Conservation (phyloP, 2,888 invertebrate genomes). For the Dioctria linearis region DNA sequence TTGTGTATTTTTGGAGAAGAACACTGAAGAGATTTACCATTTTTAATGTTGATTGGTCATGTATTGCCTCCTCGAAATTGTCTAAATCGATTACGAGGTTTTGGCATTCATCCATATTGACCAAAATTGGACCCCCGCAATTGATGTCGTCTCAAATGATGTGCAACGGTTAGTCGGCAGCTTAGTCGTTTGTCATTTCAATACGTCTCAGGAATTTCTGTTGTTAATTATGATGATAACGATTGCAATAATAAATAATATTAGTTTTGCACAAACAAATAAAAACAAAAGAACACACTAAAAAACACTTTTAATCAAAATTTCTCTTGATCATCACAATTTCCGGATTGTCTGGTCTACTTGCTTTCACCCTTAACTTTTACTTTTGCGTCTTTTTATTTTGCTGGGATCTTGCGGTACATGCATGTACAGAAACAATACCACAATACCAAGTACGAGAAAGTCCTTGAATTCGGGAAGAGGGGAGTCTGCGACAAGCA, state of each 20-base stretch:
- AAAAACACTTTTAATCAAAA: neutral
- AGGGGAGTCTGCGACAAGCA: slow-evolving; percentile 9
- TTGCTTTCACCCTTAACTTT: neutral
- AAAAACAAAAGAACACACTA: neutral
- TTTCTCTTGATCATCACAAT: slow-evolving; percentile 1
- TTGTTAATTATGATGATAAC: neutral
- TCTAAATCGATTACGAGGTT: slow-evolving; percentile 70
- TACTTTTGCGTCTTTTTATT: slow-evolving; percentile 38
- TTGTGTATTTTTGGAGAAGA: neutral
- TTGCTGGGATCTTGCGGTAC: slow-evolving; percentile 27
- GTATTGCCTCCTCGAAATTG: slow-evolving; percentile 66
- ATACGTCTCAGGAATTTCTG: slow-evolving; percentile 16
- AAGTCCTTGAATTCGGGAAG: slow-evolving; percentile 31
- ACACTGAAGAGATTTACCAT: slow-evolving; percentile 54
- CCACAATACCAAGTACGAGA: neutral
- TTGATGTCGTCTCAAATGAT: slow-evolving; percentile 58
- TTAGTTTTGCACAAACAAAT: too few species aligned
- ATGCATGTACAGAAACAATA: slow-evolving; percentile 19
- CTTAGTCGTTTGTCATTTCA: slow-evolving; percentile 54
- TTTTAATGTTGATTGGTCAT: slow-evolving; percentile 59
- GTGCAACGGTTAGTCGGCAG: slow-evolving; percentile 29
- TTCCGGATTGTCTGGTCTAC: neutral
- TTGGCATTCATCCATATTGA: slow-evolving; percentile 72
- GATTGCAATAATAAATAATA: neutral
- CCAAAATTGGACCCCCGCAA: slow-evolving; percentile 60